These are phyloP conservation scores for Sapajus apella DNA, from an alignment of 2,113 vertebrate species.

Conservation along the genomic window DNA sequence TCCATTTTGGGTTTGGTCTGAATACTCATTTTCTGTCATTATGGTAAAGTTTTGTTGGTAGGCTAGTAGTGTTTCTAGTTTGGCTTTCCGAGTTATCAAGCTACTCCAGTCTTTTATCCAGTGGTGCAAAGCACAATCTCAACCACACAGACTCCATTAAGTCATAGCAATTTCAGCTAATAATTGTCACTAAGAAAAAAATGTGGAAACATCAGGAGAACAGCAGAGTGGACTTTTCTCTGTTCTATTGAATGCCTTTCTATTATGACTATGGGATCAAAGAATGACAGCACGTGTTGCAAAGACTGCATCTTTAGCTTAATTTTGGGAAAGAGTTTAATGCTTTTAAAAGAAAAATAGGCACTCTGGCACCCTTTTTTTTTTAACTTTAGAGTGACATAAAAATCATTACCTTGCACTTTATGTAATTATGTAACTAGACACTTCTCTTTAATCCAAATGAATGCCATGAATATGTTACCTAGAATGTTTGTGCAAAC, in stretches of 20 bases:
- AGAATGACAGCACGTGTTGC: background rate
- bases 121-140: background rate
- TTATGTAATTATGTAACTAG: constrained; percentile 1
- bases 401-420: constrained; percentile 41
- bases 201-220: background rate
- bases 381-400: background rate
- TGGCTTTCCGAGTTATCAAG: background rate
- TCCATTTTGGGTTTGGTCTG: background rate
- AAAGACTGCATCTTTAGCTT: constrained; percentile 21
- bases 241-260: background rate
- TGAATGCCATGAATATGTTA: background rate
- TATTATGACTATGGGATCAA: background rate
- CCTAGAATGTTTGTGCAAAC: background rate
- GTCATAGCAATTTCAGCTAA: background rate
- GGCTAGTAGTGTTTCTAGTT: background rate
- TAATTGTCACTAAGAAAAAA: constrained; percentile 44
- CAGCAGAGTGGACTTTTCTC: background rate
- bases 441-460: background rate
- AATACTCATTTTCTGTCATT: background rate
- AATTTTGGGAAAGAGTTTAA: constrained; percentile 1
- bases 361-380: background rate
- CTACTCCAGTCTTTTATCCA: background rate
- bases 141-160: background rate
- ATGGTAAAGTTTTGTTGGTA: background rate
- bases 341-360: constrained; percentile 44